A percentile compares a stretch with the other conserved stretches of the same genome.
Conservation (phyloP, 1,140 invertebrate species). For the Batillaria attramentaria region DNA sequence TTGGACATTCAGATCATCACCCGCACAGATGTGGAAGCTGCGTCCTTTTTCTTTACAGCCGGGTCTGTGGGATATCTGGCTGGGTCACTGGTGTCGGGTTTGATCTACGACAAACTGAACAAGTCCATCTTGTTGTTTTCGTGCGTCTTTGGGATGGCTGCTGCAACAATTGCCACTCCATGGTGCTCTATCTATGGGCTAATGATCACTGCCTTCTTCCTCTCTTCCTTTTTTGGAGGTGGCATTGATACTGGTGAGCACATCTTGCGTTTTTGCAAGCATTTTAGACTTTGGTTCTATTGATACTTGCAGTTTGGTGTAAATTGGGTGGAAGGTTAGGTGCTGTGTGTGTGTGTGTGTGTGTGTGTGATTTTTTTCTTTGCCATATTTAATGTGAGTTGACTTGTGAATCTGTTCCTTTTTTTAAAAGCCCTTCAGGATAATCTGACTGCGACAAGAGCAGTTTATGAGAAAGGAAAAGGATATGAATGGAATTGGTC, state of each 20-base stretch:
- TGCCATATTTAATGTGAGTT: no score
- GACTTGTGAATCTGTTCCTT: no score
- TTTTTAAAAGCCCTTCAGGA: no score
- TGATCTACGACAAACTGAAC: constrained; percentile 46
- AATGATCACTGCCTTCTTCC: constrained; percentile 42
- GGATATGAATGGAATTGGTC: no score
- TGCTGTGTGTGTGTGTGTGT: neutral
- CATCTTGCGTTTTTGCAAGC: neutral
- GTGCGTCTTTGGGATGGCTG: constrained; percentile 27
- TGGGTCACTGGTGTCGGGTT: constrained; percentile 44
- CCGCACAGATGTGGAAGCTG: constrained; percentile 39
- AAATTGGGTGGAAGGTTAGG: no score
- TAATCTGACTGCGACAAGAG: no score
- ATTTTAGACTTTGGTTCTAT: no score
- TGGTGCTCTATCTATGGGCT: constrained; percentile 47
- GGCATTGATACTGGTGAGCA: constrained; percentile 44
- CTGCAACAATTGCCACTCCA: constrained; percentile 34
- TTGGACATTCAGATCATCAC: constrained; percentile 57
- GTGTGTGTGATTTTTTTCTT: constrained; percentile 11
- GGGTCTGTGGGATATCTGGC: constrained; percentile 47
- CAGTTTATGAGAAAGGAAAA: no score
- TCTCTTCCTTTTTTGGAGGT: constrained; percentile 39
- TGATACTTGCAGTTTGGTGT: no score
- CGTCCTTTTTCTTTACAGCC: constrained; percentile 47
- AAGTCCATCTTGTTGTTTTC: constrained; percentile 35